Base-by-base conservation (phyloP, 2,888 invertebrate species). In the Chrysolina haemoptera region DNA sequence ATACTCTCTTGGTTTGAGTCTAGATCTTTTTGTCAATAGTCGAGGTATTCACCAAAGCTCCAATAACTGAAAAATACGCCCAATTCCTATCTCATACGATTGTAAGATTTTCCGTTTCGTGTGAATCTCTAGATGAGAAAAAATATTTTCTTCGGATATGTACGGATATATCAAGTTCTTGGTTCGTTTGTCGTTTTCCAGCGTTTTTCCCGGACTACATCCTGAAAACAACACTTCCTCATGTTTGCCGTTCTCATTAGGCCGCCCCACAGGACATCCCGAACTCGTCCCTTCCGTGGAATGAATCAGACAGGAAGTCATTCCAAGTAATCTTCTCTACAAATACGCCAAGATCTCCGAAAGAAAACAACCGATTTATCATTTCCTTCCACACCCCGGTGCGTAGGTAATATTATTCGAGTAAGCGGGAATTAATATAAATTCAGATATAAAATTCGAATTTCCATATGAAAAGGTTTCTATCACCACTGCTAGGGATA, bases 371-470 rank as follows among this genome's bases (percentile, higher is more conserved):
- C 27, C 66, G 46, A 66, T 66, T 66, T 66, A 66, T 66, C 66
- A 66, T 66, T 66, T 50, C 66, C 50, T 50, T 66, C 66, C 50
- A 66, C 66, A 50, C 66, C 66, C 66, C 66, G 22, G 18, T 50
- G 50, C 27, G 18, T 65, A n/a, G n/a, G n/a, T n/a, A 75, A 77
- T 73, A 77, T 76, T 73, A 66, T 75, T 77, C 78, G 76, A 78
- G 74, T 77, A 77, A 78, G 77, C 78, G 73, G 65, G 76, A 80
- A 79, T 79, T 80, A 80, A 79, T 78, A 79, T 78, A 80, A 79
- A 78, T 78, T 79, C 75, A 72, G 74, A 70, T 70, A 78, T 71
- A 76, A 78, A 79, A 77, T 73, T 77, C 67, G 55, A 70, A 80
- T 80, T 80, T 78, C 76, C 79, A 80, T 80, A 77, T 79, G 79